These are phyloP conservation scores for Phaonia tiefii DNA, from an alignment of 2,888 invertebrate species.

Conservation along the genomic window DNA sequence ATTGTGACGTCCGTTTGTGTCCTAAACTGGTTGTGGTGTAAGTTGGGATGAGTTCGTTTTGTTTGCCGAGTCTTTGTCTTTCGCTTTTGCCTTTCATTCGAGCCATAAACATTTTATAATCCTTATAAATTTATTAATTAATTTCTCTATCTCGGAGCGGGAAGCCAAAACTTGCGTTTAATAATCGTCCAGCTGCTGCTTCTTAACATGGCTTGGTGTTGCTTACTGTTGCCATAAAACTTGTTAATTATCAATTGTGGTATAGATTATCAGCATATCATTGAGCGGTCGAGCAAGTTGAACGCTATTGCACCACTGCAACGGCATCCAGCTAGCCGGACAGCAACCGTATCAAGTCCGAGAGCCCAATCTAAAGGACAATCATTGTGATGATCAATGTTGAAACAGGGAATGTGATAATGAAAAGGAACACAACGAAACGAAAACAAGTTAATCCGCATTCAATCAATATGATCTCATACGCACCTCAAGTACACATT, in stretches of 20 bases:
- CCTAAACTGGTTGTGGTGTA: conserved; percentile 44
- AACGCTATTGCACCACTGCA: background rate
- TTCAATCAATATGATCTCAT: conserved; percentile 31
- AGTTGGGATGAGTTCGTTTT: background rate
- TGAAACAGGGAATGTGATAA: background rate
- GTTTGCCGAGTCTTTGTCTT: conserved; percentile 21
- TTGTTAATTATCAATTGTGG: conserved; percentile 75
- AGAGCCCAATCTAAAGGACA: conserved; percentile 13
- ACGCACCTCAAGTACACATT: conserved; percentile 17
- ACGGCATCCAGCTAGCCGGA: too few relatives aligned
- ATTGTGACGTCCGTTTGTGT: conserved; percentile 57
- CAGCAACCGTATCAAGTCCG: background rate
- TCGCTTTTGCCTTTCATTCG: conserved; percentile 37
- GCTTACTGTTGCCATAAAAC: conserved; percentile 69
- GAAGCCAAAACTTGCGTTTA: conserved; percentile 69
- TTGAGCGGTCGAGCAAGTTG: conserved; percentile 36
- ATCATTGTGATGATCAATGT: conserved; percentile 47
- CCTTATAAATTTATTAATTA: conserved; percentile 79
- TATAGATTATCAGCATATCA: conserved; percentile 62
- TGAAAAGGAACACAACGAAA: conserved; percentile 21
- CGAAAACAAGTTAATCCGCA: conserved; percentile 61
- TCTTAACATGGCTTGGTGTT: conserved; percentile 44
- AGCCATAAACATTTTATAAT: conserved; percentile 69
- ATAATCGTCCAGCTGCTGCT: conserved; percentile 74
- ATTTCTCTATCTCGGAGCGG: conserved; percentile 70